These are phyloP conservation scores for Argopecten irradians DNA, from an alignment of 1,140 invertebrate genomes.

Conservation along the genomic window DNA sequence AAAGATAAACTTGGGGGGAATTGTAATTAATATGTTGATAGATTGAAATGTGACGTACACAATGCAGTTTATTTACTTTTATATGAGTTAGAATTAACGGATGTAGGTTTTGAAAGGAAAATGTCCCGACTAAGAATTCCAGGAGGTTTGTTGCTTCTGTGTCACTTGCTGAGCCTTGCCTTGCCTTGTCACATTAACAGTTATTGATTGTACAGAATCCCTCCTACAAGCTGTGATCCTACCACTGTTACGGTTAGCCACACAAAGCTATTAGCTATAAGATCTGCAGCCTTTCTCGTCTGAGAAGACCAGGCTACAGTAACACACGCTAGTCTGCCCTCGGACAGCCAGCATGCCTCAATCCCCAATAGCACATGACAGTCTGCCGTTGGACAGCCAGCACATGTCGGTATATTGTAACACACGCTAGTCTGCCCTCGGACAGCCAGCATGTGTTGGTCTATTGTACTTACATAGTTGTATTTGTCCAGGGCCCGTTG, in stretches of 20 bases:
- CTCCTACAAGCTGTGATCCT: constrained; percentile 3
- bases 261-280: constrained; percentile 9
- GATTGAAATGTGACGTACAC: background rate
- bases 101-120: constrained; percentile 10
- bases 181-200: background rate
- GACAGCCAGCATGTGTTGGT: background rate
- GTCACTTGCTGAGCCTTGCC: constrained; percentile 1
- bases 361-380: no score
- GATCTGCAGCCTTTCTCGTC: background rate
- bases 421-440: background rate
- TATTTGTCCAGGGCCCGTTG: constrained; percentile 19
- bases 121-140: background rate
- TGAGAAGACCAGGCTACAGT: background rate
- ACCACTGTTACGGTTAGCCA: background rate
- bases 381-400: no score
- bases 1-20: background rate
- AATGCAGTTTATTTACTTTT: background rate
- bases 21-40: background rate
- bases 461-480: constrained; percentile 3
- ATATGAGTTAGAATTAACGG: no score
- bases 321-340: background rate
- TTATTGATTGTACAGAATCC: background rate
- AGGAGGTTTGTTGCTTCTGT: background rate
- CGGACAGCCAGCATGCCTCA: background rate
- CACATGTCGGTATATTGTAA: no score